Base-by-base conservation (phyloP, 2,888 invertebrate species). In the Megastigmus dorsalis region DNA sequence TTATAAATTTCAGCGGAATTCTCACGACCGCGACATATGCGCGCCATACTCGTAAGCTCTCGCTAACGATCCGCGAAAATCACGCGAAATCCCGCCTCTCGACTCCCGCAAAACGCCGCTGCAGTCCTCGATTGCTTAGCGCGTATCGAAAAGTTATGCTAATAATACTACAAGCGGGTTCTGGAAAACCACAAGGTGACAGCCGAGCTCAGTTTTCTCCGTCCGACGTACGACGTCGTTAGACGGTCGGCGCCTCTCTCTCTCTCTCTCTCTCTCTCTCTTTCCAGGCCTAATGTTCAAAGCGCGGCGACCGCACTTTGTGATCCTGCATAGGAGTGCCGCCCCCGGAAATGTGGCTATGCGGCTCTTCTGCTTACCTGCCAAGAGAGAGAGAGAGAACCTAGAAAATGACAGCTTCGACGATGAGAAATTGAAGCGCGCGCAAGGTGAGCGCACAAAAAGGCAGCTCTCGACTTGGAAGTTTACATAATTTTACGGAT, bases 11-110 rank as follows among this genome's bases (percentile, higher is more conserved):
- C n/a, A n/a, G 20, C 78, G 76, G 77, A 74, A 79, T 36, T 36
- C 33, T 10, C 5, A 28, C 41, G 6, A 50, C 20, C 41, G 9
- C 36, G 28, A 5, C 59, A 59, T n/a, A 26, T 28, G 28, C 9
- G 23, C n/a, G n/a, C 23, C 13, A 15, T 50, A 15, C n/a, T 33
- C 48, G 38, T 28, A 48, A 63, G 38, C 13, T 15, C 28, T 13
- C 18, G 20, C 48, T 72, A 65, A 65, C 28, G 71, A 79, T 76
- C 79, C 76, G 74, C 72, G 66, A 75, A 55, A 62, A 62, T 70
- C 70, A n/a, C n/a, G 36, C 38, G 55, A 43, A 55, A 55, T 30
- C 33, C 55, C 6, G 7, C 38, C n/a, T n/a, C n/a, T 28, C 7
- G 38, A 6, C 3, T 10, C 15, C 38, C n/a, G n/a, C n/a, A 18